These are phyloP conservation scores for Sinopyrophorus schimmeli DNA, from an alignment of 2,888 invertebrate genomes.

Conservation along the genomic window DNA sequence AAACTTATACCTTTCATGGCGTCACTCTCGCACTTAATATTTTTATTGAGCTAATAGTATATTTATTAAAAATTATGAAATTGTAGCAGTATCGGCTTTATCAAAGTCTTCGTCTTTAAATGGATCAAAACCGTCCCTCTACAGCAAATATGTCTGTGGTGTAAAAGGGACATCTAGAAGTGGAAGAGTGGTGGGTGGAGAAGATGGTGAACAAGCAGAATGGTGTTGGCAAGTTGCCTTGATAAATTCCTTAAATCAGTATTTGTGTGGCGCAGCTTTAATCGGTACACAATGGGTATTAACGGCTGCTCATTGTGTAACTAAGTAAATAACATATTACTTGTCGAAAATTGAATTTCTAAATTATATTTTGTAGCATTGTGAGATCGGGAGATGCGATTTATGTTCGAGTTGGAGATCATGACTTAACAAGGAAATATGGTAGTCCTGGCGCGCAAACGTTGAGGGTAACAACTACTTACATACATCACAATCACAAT, in stretches of 20 bases:
- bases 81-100: conserved; percentile 57
- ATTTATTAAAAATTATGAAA: too few relatives aligned
- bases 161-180: conserved; percentile 78
- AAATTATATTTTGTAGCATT: conserved; percentile 54
- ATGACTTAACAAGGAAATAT: conserved; percentile 86
- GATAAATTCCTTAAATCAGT: conserved; percentile 91
- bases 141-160: conserved; percentile 90
- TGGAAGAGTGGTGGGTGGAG: conserved; percentile 81
- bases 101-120: conserved; percentile 61
- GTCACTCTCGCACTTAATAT: too few relatives aligned
- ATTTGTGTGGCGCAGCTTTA: conserved; percentile 89
- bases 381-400: conserved; percentile 93
- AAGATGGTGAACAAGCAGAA: conserved; percentile 88
- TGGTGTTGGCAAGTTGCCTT: conserved; percentile 96
- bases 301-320: conserved; percentile 92
- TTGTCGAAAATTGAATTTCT: not conserved
- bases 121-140: conserved; percentile 70
- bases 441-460: conserved; percentile 92
- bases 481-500: conserved; percentile 95
- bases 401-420: conserved; percentile 90
- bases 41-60: too few relatives aligned
- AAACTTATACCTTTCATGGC: too few relatives aligned
- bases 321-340: conserved; percentile 83
- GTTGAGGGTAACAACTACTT: conserved; percentile 86
- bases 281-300: conserved; percentile 94